Conservation (phyloP, 1,140 invertebrate species). For the Sitophilus oryzae region DNA sequence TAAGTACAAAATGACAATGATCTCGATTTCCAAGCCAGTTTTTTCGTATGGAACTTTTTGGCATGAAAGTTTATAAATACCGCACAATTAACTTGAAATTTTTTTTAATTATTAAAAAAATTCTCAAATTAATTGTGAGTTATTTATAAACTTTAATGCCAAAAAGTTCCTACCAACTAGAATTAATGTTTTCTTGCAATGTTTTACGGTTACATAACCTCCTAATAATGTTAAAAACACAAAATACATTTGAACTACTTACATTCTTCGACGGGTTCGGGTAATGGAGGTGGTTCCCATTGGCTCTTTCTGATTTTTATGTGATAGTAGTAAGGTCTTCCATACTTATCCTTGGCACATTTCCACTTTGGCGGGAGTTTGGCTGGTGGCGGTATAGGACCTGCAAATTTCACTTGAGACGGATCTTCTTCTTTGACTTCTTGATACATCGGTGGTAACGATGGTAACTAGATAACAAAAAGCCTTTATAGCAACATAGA, state of each 20-base stretch:
- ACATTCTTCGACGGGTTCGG: conserved; percentile 41
- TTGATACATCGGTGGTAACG: conserved; percentile 14
- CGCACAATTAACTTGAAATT: no score
- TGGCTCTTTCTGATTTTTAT: conserved; percentile 74
- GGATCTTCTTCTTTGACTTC: conserved; percentile 17
- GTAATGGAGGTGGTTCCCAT: conserved; percentile 72
- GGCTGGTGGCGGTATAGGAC: conserved; percentile 48
- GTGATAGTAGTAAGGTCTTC: conserved; percentile 89
- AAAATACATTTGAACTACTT: conserved; percentile 17
- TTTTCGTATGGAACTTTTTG: no score
- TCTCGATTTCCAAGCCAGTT: no score
- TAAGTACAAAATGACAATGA: no score
- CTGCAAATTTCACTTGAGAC: conserved; percentile 34
- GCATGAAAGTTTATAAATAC: no score
- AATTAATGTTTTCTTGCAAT: no score
- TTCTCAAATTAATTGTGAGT: no score
- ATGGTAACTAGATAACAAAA: not conserved
- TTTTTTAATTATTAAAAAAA: no score
- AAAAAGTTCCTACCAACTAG: no score
- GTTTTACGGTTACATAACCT: no score
- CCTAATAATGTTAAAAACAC: no score
- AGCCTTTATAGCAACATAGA: not conserved
- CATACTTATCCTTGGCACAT: conserved; percentile 70
- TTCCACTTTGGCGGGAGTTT: conserved; percentile 84
- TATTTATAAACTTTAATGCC: no score